Evolutionary conservation across 2,797 vertebrate species (phyloP), one percentile per base, ranked within the genome.

Genomic region (Eulemur albifrons): DNA sequence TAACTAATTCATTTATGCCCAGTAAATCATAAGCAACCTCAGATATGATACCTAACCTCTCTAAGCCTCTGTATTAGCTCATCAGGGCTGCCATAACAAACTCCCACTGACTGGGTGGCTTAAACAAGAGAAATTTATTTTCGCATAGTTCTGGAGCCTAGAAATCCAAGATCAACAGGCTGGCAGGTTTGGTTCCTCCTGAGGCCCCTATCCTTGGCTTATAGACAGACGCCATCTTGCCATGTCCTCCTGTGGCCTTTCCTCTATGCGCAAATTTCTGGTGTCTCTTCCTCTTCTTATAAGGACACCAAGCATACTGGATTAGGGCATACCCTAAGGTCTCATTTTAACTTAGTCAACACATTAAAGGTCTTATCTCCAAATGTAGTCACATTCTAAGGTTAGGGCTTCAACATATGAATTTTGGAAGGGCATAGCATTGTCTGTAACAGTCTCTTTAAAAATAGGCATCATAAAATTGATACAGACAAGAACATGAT

Each of bases 81-180:
- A 3, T 45, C 70, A 63, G 48, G 20, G 8, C 8, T 75, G 11
- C 35, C 40, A 32, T 27, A 79, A 88, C 35, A 93, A 75, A 88
- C 85, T 43, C 1, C 38, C 18, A 73, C 15, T 59, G 20, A 82
- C n/a, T 35, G 23, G 17, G 48, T 75, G 61, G 12, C 17, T 76
- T 93, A 77, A 97, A 73, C 7, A 89, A 79, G 25, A 75, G 17
- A 82, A 90, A 48, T 90, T 72, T 70, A 70, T 70, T 94, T 79
- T 88, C n/a, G 83, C 35, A 88, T 12, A 43, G 8, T 90, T 93
- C 59, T 97, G 52, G 32, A 88, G 20, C 5, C 67, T 88, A 63
- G 27, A 93, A 90, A 4, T 79, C 32, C 57, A 90, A 88, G 27
- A 32, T 69, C 7, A 52, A 61, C 10, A 35, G 35, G 15, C 83